Conservation (phyloP, 2,113 vertebrate species). For the Sclerurus mexicanus region DNA sequence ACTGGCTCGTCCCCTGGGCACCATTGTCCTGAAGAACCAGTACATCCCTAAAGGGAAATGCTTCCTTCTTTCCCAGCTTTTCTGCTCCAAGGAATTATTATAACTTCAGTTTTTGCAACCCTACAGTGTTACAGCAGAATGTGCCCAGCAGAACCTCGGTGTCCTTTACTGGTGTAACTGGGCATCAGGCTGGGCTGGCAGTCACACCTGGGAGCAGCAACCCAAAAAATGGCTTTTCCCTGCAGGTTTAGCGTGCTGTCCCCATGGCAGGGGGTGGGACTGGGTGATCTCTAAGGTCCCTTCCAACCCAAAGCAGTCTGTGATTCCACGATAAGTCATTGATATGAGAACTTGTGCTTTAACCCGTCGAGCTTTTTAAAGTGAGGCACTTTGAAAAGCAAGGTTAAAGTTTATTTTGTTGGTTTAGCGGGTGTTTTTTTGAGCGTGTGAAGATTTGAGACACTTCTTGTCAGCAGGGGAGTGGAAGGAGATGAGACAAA, state of each 20-base stretch:
- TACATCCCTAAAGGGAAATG: not conserved
- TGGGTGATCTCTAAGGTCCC: not conserved
- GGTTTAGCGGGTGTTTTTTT: not conserved
- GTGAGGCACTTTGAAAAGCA: not conserved
- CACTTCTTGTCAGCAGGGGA: not conserved
- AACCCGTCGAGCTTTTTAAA: fast-evolving
- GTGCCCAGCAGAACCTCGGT: not conserved
- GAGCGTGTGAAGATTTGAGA: not conserved
- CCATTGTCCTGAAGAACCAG: not conserved
- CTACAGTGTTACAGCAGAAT: not conserved
- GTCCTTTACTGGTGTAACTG: not conserved
- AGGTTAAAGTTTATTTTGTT: not conserved
- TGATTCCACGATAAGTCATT: not conserved
- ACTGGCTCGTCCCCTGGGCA: not conserved
- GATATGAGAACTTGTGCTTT: not conserved
- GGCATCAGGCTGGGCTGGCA: not conserved
- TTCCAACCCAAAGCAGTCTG: not conserved
- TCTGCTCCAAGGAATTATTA: not conserved
- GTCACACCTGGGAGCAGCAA: not conserved
- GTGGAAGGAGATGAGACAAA: not conserved
- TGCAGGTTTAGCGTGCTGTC: not conserved
- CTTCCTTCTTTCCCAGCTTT: not conserved
- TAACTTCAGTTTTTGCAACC: not conserved
- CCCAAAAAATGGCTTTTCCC: not conserved
- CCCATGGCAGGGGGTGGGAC: not conserved